Conservation (phyloP, 2,113 vertebrate species). For the Lates calcarifer region DNA sequence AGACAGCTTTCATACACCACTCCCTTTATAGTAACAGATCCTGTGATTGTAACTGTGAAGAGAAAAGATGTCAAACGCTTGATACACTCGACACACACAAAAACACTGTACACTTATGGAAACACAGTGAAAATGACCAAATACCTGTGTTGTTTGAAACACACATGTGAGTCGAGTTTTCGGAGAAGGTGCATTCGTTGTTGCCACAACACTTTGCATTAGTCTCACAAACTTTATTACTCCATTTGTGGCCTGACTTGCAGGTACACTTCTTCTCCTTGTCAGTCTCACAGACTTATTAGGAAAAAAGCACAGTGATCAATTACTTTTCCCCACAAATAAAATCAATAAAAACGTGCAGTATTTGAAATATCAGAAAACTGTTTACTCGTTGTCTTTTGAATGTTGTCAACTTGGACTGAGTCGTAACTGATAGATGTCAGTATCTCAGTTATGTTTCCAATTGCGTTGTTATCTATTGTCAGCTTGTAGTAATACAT, state of each 20-base stretch:
- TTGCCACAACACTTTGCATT: background rate
- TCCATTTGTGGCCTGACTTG: background rate
- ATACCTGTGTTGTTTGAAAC: slow-evolving; percentile 54
- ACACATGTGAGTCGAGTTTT: background rate
- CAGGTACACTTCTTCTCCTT: background rate
- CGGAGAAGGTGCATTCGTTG: rapidly evolving
- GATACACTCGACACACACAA: background rate
- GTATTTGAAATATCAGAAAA: slow-evolving; percentile 3
- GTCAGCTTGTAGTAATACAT: slow-evolving; percentile 61
- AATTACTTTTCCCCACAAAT: too few relatives aligned
- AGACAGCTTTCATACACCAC: rapidly evolving
- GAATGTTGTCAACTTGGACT: rapidly evolving
- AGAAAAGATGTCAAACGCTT: background rate
- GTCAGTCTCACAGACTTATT: slow-evolving; percentile 33
- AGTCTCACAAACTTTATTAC: background rate
- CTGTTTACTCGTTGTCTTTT: slow-evolving; percentile 72
- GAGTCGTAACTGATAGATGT: too few relatives aligned
- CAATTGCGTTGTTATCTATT: background rate
- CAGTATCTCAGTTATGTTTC: rapidly evolving
- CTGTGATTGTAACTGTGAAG: slow-evolving; percentile 41
- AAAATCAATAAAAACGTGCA: background rate
- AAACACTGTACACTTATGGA: background rate
- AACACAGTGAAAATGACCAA: background rate
- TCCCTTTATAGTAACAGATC: background rate
- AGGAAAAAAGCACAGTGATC: background rate